Evolutionary conservation across 2,113 vertebrate species (phyloP).

Genomic region (Mormoops blainvillei): DNA sequence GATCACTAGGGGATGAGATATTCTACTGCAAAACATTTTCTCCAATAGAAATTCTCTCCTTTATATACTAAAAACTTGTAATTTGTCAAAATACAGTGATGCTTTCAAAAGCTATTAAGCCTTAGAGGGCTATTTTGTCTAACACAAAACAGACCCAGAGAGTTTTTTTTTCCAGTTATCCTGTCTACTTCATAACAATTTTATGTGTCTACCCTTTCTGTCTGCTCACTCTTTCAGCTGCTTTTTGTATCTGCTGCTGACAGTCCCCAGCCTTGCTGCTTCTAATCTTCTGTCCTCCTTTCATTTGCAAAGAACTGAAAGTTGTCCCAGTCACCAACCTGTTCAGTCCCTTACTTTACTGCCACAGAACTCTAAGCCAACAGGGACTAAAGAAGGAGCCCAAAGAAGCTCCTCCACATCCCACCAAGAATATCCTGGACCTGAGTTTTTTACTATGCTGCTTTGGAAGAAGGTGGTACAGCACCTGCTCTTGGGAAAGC

Average conservation of each 20-base stretch:
- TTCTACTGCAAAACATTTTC: neutral
- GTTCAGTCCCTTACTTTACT: neutral
- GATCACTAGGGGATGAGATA: neutral
- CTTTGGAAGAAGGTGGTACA: neutral
- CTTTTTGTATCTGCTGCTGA: neutral
- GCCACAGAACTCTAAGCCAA: neutral
- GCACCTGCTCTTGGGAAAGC: neutral
- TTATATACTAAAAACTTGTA: neutral
- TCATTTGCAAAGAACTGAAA: neutral
- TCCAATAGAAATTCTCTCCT: neutral
- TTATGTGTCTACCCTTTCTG: neutral
- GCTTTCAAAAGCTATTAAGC: neutral
- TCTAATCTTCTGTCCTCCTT: neutral
- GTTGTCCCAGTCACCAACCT: neutral
- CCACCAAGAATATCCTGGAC: neutral
- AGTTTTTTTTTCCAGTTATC: neutral
- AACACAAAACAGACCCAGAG: neutral
- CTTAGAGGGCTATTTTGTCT: neutral
- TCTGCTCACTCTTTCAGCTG: neutral
- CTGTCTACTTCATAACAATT: neutral
- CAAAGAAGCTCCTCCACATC: neutral
- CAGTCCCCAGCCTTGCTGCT: neutral
- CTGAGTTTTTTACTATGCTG: neutral
- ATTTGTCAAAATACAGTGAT: neutral
- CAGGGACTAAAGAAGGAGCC: neutral